Evolutionary conservation across 53 echinoderm and acorn worm species (phyloP).

Genomic region (Pentamera pediparva): DNA sequence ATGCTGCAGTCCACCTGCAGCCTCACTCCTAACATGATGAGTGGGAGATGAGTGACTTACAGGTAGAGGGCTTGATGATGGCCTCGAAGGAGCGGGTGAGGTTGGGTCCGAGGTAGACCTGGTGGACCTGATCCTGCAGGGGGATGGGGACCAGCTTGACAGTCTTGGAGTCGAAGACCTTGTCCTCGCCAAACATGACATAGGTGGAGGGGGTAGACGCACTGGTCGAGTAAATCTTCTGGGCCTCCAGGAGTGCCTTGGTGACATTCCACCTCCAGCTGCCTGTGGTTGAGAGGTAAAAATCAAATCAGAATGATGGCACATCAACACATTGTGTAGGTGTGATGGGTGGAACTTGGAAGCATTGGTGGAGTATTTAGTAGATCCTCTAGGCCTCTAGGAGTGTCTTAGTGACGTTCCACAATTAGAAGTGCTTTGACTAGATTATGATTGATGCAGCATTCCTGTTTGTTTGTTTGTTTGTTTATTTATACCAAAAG

Average conservation of each 20-base stretch:
- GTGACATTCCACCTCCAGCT: constrained; percentile 94
- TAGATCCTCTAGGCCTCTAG: too few relatives aligned
- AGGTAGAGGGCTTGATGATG: constrained; percentile 80
- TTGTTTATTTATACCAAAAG: too few relatives aligned
- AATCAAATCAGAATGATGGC: too few relatives aligned
- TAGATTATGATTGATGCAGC: too few relatives aligned
- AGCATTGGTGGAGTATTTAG: too few relatives aligned
- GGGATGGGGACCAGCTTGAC: constrained; percentile 60
- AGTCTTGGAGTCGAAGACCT: constrained; percentile 44
- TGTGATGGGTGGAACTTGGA: too few relatives aligned
- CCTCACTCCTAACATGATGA: too few relatives aligned
- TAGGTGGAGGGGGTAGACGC: neutral
- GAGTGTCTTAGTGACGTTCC: too few relatives aligned
- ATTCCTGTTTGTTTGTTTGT: too few relatives aligned
- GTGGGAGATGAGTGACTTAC: constrained; percentile 43
- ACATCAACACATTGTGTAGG: too few relatives aligned
- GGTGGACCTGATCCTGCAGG: constrained; percentile 68
- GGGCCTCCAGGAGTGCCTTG: constrained; percentile 79
- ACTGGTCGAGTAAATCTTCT: constrained; percentile 34
- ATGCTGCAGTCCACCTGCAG: too few relatives aligned
- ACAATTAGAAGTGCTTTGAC: too few relatives aligned
- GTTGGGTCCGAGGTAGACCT: constrained; percentile 73
- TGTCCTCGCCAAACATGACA: constrained; percentile 51
- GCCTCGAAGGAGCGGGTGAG: constrained; percentile 83
- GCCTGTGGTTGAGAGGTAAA: constrained; percentile 36